These are phyloP conservation scores for Schizotus pectinicornis DNA, from an alignment of 2,888 invertebrate genomes.

Conservation along the genomic window DNA sequence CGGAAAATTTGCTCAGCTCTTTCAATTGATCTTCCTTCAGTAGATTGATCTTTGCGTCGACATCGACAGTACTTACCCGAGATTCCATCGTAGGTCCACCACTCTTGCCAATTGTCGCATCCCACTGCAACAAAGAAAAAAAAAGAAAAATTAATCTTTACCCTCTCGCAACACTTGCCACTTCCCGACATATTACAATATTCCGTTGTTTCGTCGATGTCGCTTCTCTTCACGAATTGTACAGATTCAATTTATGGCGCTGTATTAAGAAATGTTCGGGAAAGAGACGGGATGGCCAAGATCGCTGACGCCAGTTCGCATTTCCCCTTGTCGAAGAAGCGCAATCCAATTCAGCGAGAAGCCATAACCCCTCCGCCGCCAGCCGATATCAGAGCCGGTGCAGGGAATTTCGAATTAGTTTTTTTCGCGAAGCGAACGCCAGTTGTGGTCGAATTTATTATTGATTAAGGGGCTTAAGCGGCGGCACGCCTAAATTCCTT, in stretches of 20 bases:
- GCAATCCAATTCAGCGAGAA: conserved; percentile 42
- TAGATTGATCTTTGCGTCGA: neutral
- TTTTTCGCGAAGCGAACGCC: neutral
- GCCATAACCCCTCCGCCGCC: conserved; percentile 34
- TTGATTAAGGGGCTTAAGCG: too few species aligned
- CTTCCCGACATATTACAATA: conserved; percentile 36
- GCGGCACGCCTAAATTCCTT: too few species aligned
- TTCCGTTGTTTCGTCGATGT: conserved; percentile 39
- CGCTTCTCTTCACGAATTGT: conserved; percentile 37
- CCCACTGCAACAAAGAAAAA: conserved; percentile 67
- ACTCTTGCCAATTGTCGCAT: conserved; percentile 83
- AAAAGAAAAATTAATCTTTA: conserved; percentile 16
- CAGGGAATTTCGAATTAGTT: conserved; percentile 7
- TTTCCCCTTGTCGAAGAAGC: conserved; percentile 37
- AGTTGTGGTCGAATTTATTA: conserved; percentile 6
- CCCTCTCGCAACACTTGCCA: conserved; percentile 7
- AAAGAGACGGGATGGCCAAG: conserved; percentile 25
- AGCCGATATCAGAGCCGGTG: conserved; percentile 17
- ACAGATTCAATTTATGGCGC: conserved; percentile 43
- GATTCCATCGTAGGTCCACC: conserved; percentile 95
- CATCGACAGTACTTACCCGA: conserved; percentile 66
- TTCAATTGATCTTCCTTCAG: conserved; percentile 1
- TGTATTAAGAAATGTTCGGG: conserved; percentile 37
- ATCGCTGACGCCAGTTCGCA: conserved; percentile 35
- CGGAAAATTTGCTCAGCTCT: neutral